phyloP scores from a whole-genome alignment of 2,797 vertebrate genomes.

The Erpetoichthys calabaricus region DNA sequence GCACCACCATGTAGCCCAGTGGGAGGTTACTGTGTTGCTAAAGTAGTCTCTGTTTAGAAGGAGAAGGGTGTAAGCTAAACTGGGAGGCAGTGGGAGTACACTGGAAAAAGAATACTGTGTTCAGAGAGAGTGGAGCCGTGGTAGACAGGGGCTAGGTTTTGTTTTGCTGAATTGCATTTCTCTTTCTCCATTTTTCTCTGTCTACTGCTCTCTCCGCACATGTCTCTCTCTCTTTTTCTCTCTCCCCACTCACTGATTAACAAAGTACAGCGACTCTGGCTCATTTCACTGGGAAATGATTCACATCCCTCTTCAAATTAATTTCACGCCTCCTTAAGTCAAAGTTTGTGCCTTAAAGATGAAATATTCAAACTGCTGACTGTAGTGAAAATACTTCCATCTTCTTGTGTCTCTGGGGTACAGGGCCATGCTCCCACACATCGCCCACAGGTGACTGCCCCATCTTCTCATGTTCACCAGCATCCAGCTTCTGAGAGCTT shows the following conservation, averaged over 20 bases:
- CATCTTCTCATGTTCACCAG: too few species aligned
- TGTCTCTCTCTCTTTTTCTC: neutral
- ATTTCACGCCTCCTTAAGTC: constrained; percentile 1
- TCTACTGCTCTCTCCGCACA: neutral
- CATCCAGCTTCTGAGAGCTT: too few species aligned
- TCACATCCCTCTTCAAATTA: neutral
- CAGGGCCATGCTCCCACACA: too few species aligned
- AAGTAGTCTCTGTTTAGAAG: too few species aligned
- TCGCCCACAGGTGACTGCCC: too few species aligned
- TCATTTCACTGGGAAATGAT: neutral
- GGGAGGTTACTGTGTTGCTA: too few species aligned
- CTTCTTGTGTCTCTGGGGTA: neutral
- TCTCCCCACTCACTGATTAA: neutral
- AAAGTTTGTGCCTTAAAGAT: neutral
- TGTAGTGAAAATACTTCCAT: neutral
- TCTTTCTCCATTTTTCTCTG: neutral
- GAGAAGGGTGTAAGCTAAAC: too few species aligned
- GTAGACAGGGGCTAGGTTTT: too few species aligned
- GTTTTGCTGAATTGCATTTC: neutral
- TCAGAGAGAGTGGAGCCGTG: too few species aligned
- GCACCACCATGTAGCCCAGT: too few species aligned
- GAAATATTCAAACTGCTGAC: neutral
- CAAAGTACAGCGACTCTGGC: neutral
- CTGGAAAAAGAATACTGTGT: too few species aligned
- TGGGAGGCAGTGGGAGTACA: too few species aligned